These are phyloP conservation scores for Coelinius sp. DNA, from an alignment of 2,888 invertebrate genomes.

Conservation along the genomic window DNA sequence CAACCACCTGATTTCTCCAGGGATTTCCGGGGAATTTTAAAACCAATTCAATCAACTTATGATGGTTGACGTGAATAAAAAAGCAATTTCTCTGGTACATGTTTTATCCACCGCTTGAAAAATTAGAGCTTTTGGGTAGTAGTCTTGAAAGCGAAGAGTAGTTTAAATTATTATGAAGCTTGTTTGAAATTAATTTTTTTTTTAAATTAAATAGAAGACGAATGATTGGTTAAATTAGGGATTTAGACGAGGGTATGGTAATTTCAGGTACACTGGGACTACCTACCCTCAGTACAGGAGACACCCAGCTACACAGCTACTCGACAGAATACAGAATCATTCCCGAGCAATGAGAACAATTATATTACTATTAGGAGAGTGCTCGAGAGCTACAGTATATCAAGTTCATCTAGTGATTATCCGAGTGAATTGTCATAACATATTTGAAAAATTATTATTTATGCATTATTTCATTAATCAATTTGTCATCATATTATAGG, in stretches of 20 bases:
- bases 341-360: slow-evolving; percentile 62
- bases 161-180: background rate
- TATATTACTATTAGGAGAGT: slow-evolving; percentile 8
- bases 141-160: slow-evolving; percentile 6
- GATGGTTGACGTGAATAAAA: background rate
- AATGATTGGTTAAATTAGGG: slow-evolving; percentile 40
- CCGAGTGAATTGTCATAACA: slow-evolving; percentile 29
- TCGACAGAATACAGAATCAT: slow-evolving; percentile 67
- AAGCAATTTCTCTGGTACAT: slow-evolving; percentile 48
- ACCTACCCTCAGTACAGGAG: slow-evolving; percentile 62
- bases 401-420: background rate
- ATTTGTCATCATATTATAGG: no score
- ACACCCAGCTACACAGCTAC: slow-evolving; percentile 64
- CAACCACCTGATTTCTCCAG: slow-evolving; percentile 44
- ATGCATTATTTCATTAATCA: background rate
- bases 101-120: slow-evolving; percentile 40
- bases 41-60: slow-evolving; percentile 43
- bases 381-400: slow-evolving; percentile 12
- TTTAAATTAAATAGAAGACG: slow-evolving; percentile 33
- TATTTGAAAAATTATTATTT: background rate
- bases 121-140: slow-evolving; percentile 50
- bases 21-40: slow-evolving; percentile 43
- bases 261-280: slow-evolving; percentile 66
- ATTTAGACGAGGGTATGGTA: slow-evolving; percentile 62
- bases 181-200: slow-evolving; percentile 22